Conservation (phyloP, 2,113 vertebrate species). For the Tragelaphus imberbis region DNA sequence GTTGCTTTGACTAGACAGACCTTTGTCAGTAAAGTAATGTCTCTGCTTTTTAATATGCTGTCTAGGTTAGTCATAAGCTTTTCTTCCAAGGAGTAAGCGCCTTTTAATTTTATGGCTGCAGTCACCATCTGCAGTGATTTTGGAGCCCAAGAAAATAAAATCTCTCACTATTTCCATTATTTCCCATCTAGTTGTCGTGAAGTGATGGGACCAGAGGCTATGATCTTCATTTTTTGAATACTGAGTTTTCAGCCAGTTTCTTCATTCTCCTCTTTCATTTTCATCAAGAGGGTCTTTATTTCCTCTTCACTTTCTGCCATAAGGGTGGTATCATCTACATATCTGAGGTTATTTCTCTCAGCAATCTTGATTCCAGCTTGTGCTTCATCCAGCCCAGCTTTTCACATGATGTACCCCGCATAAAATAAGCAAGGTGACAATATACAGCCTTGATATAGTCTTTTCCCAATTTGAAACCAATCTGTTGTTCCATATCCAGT, state of each 20-base stretch:
- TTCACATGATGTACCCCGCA: neutral
- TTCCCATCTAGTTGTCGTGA: neutral
- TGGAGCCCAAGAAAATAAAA: neutral
- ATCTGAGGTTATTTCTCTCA: neutral
- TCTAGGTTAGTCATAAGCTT: neutral
- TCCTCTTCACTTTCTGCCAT: neutral
- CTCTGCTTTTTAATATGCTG: neutral
- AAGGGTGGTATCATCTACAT: neutral
- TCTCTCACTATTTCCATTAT: neutral
- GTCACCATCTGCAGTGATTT: neutral
- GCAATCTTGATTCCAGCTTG: neutral
- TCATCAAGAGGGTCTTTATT: neutral
- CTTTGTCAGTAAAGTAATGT: neutral
- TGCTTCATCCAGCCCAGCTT: neutral
- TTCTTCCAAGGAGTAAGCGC: neutral
- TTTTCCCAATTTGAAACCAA: neutral
- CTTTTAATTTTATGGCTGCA: neutral
- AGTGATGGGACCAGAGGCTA: neutral
- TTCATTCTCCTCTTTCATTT: neutral
- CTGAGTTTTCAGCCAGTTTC: neutral
- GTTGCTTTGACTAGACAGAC: neutral
- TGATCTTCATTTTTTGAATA: neutral
- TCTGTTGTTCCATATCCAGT: neutral
- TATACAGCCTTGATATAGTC: neutral
- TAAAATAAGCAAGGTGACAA: neutral